Evolutionary conservation across 2,113 vertebrate species (phyloP).

Genomic region (Gymnarchus niloticus): DNA sequence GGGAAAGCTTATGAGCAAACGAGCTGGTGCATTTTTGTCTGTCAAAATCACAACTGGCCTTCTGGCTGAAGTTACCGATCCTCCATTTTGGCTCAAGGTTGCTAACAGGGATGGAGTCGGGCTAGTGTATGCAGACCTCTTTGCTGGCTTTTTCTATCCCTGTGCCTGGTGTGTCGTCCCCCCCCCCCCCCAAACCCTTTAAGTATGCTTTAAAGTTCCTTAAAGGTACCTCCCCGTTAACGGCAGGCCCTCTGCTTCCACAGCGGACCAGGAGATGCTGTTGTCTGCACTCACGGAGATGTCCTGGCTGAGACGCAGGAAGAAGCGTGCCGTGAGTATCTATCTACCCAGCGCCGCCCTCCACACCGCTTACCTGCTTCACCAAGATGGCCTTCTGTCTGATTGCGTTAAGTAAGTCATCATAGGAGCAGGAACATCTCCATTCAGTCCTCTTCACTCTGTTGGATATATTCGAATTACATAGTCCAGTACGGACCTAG

Average conservation of each 20-base stretch:
- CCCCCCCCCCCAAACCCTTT: no score
- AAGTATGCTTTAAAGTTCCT: background rate
- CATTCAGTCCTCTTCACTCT: background rate
- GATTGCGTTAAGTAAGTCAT: background rate
- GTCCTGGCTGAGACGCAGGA: conserved; percentile 79
- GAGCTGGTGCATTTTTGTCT: no score
- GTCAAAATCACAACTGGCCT: no score
- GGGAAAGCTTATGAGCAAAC: no score
- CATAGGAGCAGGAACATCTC: background rate
- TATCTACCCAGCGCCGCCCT: conserved; percentile 14
- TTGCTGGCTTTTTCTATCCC: no score
- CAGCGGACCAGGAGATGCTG: conserved; percentile 53
- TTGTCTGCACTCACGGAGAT: conserved; percentile 73
- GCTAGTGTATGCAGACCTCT: no score
- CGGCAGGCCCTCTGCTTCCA: background rate
- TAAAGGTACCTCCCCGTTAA: background rate
- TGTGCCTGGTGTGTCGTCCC: no score
- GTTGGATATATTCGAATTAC: no score
- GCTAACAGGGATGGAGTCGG: no score
- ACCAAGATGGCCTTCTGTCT: background rate
- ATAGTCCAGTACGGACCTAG: background rate
- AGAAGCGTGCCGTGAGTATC: conserved; percentile 82
- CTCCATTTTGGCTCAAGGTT: no score
- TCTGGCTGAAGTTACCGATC: no score
- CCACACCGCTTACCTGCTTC: background rate